Evolutionary conservation across 2,888 invertebrate genomes (phyloP).

Genomic region (Netelia virgata): DNA sequence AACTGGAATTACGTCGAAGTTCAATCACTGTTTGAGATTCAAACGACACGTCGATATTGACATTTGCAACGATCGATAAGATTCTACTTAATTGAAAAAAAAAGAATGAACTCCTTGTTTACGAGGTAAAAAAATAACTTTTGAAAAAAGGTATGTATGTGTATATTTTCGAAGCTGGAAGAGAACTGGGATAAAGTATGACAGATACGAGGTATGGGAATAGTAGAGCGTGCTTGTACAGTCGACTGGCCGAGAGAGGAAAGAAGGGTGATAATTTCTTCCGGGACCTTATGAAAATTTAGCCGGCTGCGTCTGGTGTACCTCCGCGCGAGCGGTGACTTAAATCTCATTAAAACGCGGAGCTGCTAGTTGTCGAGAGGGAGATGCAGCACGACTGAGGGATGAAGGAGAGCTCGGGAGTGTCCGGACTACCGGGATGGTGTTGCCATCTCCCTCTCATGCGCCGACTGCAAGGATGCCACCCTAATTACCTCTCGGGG

Average conservation of each 20-base stretch:
- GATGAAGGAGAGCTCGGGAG: constrained; percentile 39
- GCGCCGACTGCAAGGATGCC: constrained; percentile 83
- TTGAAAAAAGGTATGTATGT: too few relatives aligned
- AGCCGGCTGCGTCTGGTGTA: constrained; percentile 69
- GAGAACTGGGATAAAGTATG: neutral
- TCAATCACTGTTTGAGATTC: too few relatives aligned
- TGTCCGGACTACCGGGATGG: constrained; percentile 67
- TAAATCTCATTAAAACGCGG: constrained; percentile 83
- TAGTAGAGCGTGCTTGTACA: neutral
- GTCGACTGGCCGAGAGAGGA: neutral
- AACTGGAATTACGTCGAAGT: too few relatives aligned
- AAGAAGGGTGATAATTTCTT: constrained; percentile 66
- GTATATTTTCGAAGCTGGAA: too few relatives aligned
- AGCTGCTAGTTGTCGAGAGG: constrained; percentile 60
- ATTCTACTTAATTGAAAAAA: too few relatives aligned
- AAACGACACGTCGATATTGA: too few relatives aligned
- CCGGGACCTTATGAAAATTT: constrained; percentile 80
- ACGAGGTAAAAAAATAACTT: too few relatives aligned
- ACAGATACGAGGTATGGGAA: neutral
- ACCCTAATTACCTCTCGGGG: constrained; percentile 83
- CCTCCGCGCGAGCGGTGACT: constrained; percentile 74
- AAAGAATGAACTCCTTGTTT: too few relatives aligned
- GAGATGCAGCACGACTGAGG: constrained; percentile 35
- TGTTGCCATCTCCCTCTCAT: constrained; percentile 65
- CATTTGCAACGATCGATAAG: too few relatives aligned